Evolutionary conservation across 2,888 invertebrate species (phyloP).

Genomic region (Autographa gamma): DNA sequence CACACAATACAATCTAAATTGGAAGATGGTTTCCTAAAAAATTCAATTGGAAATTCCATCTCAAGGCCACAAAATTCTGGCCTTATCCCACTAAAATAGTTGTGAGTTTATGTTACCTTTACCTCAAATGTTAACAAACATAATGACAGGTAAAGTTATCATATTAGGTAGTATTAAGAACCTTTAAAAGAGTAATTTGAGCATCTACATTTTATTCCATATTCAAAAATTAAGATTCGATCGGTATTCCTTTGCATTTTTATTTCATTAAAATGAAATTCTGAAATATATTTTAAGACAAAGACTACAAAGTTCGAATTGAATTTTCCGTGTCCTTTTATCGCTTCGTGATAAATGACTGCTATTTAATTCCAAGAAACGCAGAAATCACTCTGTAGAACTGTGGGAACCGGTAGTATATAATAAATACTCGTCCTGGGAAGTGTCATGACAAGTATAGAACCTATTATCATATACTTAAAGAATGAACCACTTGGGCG

Average conservation of each 20-base stretch:
- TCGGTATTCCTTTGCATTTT: too few species aligned
- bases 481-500: neutral
- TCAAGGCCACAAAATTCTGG: slow-evolving; percentile 41
- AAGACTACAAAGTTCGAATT: too few species aligned
- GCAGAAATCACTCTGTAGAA: neutral
- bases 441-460: neutral
- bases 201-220: too few species aligned
- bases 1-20: neutral
- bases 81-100: slow-evolving; percentile 38
- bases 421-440: neutral
- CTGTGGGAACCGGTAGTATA: neutral
- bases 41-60: slow-evolving; percentile 45
- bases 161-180: too few species aligned
- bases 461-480: neutral
- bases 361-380: neutral
- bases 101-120: slow-evolving; percentile 26
- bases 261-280: too few species aligned
- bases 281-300: too few species aligned
- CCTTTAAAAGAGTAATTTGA: too few species aligned
- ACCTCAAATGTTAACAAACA: slow-evolving; percentile 7
- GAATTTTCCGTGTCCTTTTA: too few species aligned
- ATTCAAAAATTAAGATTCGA: too few species aligned
- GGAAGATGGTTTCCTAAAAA: slow-evolving; percentile 35
- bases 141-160: too few species aligned
- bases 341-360: neutral